Conservation (phyloP, 2,113 vertebrate genomes). For the Larimichthys polyactis region DNA sequence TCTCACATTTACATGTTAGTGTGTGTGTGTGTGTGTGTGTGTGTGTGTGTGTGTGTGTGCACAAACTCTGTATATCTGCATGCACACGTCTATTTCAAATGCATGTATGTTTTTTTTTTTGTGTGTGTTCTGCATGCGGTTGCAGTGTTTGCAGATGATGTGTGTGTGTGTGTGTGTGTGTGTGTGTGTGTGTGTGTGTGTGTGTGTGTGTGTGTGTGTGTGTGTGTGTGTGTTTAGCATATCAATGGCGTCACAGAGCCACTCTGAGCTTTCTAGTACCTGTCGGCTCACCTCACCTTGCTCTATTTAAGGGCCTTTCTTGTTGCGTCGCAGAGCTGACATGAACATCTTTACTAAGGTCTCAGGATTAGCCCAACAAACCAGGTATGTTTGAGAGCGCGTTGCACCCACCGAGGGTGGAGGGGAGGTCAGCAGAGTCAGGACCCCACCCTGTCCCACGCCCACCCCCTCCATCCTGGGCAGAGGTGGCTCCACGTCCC, state of each 20-base stretch:
- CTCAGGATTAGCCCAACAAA: conserved; percentile 84
- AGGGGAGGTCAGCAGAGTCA: not conserved
- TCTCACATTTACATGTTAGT: conserved; percentile 50
- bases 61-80: conserved; percentile 19
- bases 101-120: conserved; percentile 11
- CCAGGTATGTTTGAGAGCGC: conserved; percentile 79
- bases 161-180: too few relatives aligned
- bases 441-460: not conserved
- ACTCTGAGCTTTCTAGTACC: conserved; percentile 79
- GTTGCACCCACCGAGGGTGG: not conserved
- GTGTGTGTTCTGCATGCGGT: conserved; percentile 2
- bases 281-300: conserved; percentile 48
- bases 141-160: conserved; percentile 35
- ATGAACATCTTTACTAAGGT: conserved; percentile 87
- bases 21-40: conserved; percentile 33
- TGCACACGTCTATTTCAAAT: conserved; percentile 6
- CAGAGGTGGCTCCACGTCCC: conserved; percentile 12
- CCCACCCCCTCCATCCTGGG: too few relatives aligned
- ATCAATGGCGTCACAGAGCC: conserved; percentile 77
- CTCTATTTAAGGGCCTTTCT: conserved; percentile 84
- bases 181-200: too few relatives aligned
- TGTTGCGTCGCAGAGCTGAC: conserved; percentile 78
- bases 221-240: conserved; percentile 78
- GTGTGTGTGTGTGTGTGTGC: not conserved
- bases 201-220: conserved; percentile 53